A percentile compares a stretch with the other conserved stretches of the same genome.
Evolutionary conservation across 2,888 invertebrate species (phyloP).

Genomic region (Urechis unicinctus): DNA sequence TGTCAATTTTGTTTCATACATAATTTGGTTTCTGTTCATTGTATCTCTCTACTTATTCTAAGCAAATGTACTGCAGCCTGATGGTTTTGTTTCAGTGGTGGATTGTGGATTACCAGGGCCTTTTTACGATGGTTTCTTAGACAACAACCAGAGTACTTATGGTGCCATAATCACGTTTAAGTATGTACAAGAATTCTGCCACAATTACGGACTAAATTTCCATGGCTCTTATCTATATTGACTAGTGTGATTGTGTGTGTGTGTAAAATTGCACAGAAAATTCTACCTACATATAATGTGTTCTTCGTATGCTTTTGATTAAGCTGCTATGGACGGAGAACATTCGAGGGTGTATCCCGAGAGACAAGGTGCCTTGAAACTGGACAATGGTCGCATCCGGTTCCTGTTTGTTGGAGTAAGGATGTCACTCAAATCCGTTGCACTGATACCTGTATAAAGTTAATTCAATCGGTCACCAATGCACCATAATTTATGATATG

Average conservation of each 20-base stretch:
- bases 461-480: background rate
- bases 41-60: no score
- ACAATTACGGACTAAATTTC: no score
- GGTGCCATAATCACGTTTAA: slow-evolving; percentile 89
- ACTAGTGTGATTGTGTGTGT: no score
- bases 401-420: slow-evolving; percentile 81
- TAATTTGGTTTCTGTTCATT: no score
- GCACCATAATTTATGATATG: background rate
- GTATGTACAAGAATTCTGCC: slow-evolving; percentile 14
- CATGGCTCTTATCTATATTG: no score
- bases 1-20: no score
- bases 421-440: background rate
- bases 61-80: background rate
- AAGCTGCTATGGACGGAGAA: slow-evolving; percentile 21
- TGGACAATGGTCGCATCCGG: slow-evolving; percentile 87
- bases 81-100: slow-evolving; percentile 65
- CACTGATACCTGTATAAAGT: slow-evolving; percentile 1
- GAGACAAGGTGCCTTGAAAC: slow-evolving; percentile 80
- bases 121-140: slow-evolving; percentile 88
- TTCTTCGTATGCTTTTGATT: background rate
- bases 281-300: background rate
- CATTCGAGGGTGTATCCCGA: slow-evolving; percentile 20
- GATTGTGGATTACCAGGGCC: slow-evolving; percentile 92
- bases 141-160: slow-evolving; percentile 72
- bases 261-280: no score